Base-by-base conservation (phyloP, 1,140 invertebrate genomes). In the Druon quercuslanigerum region DNA sequence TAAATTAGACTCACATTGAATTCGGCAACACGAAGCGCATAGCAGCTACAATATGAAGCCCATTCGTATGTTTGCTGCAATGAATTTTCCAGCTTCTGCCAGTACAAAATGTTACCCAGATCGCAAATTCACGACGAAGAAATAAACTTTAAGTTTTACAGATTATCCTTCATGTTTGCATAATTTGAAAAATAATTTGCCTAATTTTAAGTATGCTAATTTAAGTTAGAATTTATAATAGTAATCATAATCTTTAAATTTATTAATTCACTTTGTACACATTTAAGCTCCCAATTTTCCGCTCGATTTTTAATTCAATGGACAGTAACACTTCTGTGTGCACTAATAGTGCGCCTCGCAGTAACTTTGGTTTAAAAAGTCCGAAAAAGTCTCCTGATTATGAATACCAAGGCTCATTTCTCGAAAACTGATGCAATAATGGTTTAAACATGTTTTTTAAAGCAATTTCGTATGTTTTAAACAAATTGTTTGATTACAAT, bases 1-100 rank as follows among this genome's bases (percentile, higher is more conserved):
- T 66, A 66, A 66, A 66, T 66, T 66, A 60, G 57, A 40, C 57
- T 25, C 25, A 25, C 20, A 66, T 66, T 66, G 57, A 66, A 66
- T 66, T 66, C 57, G 40, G 57, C 57, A 66, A 66, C 20, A 12
- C 20, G 57, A 33, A 60, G 20, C 13, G 4, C 13, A 33, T 33
- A 66, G 25, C 20, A 66, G 25, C 25, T 40, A 40, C 57, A 0
- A 60, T 3, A 60, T 20, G 57, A 33, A 60, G 20, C 57, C 11
- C 12, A 57, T 57, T 17, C 16, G 52, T n/a, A 17, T n/a, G 16
- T 17, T 54, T 54, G 16, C 17, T 2, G 52, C 52, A 54, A 54
- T 54, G 52, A 14, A 17, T 54, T 54, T 54, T 54, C 13, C 12
- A 25, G 11, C 20, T 7, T 16, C 4, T 16, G 7, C 13, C 6